These are phyloP conservation scores for Capromys pilorides DNA, from an alignment of 2,797 vertebrate genomes.

Conservation along the genomic window DNA sequence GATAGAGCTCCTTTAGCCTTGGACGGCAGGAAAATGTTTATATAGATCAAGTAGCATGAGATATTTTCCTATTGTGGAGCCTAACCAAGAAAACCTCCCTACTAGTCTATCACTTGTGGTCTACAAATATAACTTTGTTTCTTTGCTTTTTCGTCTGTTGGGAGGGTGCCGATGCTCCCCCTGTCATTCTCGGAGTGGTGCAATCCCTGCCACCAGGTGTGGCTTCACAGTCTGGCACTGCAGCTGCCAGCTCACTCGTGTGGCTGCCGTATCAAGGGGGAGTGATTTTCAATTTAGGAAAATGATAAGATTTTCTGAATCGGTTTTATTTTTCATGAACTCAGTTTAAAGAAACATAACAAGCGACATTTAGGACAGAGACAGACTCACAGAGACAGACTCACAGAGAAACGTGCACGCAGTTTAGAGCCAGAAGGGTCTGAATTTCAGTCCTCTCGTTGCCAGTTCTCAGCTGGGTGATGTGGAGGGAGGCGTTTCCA, in stretches of 20 bases:
- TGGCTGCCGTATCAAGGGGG: background rate
- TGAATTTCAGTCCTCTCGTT: background rate
- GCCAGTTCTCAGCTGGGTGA: background rate
- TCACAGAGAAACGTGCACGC: background rate
- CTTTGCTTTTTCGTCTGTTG: background rate
- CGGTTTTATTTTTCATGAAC: slow-evolving; percentile 31
- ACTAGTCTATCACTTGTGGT: too few species aligned
- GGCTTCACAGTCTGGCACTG: background rate
- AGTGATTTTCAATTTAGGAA: background rate
- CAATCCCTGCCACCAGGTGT: background rate
- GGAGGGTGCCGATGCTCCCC: background rate
- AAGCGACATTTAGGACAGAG: background rate
- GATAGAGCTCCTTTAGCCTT: background rate
- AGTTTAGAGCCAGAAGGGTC: background rate
- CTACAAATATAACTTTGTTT: background rate
- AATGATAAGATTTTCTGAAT: background rate
- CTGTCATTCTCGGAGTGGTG: background rate
- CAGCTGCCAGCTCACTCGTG: background rate
- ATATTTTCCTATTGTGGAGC: background rate
- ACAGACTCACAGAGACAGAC: background rate
- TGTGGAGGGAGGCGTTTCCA: background rate
- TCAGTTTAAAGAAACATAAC: background rate
- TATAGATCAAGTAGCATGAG: background rate
- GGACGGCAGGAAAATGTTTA: background rate
- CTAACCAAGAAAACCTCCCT: background rate